Evolutionary conservation across 2,888 invertebrate species (phyloP).

Genomic region (Dione vanillae): DNA sequence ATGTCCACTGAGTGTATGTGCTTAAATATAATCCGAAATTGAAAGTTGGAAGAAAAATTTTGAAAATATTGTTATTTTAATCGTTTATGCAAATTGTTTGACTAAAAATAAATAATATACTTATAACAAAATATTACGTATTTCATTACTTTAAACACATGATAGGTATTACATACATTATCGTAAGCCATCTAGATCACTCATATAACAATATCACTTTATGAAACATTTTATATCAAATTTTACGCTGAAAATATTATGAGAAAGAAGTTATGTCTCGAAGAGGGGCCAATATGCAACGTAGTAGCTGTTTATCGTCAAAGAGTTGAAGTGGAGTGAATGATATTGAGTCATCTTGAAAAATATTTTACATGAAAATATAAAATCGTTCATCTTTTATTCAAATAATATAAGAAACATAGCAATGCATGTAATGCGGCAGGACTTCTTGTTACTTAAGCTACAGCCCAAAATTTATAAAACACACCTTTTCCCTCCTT

Average conservation of each 20-base stretch:
- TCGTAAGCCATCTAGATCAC: conserved; percentile 11
- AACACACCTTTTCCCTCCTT: too few species aligned
- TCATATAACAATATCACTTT: neutral
- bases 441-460: too few species aligned
- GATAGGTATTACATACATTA: neutral
- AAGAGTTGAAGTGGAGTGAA: conserved; percentile 49
- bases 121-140: too few species aligned
- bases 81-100: too few species aligned
- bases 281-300: conserved; percentile 71
- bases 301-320: conserved; percentile 72
- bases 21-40: too few species aligned
- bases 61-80: too few species aligned
- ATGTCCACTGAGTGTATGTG: too few species aligned
- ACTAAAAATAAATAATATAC: too few species aligned
- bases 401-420: too few species aligned
- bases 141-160: neutral
- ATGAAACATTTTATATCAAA: neutral
- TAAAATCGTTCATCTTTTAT: neutral
- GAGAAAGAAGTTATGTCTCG: conserved; percentile 55
- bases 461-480: too few species aligned
- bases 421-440: too few species aligned
- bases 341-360: conserved; percentile 6
- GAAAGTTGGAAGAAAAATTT: too few species aligned
- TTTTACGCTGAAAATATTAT: conserved; percentile 42
- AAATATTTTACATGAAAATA: conserved; percentile 8